A percentile compares a stretch with the other conserved stretches of the same genome.
phyloP scores from a whole-genome alignment of 2,797 vertebrate genomes.

The Sternotherus odoratus region DNA sequence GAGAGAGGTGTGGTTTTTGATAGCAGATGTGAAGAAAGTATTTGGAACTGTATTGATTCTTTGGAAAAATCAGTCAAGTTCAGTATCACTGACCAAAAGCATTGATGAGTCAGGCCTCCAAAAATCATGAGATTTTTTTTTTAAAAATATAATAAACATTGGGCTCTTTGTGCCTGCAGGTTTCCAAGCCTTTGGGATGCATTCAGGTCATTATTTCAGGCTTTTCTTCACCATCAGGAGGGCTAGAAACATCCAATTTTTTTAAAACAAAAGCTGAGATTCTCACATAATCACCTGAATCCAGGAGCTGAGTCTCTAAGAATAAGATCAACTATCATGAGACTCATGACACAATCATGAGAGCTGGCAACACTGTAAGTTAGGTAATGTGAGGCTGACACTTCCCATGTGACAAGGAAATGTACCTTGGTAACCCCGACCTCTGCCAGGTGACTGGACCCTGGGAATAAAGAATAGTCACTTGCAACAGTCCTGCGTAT shows the following conservation, averaged over 20 bases:
- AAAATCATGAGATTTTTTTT: neutral
- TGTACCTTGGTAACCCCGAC: neutral
- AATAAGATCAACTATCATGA: neutral
- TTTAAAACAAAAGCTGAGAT: neutral
- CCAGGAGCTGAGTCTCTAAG: neutral
- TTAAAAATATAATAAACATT: neutral
- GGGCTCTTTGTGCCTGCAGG: neutral
- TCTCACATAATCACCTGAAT: neutral
- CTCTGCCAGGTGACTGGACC: neutral
- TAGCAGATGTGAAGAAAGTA: neutral
- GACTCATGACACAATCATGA: neutral
- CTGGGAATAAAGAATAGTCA: neutral
- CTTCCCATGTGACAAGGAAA: neutral
- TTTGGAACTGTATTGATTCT: conserved; percentile 4
- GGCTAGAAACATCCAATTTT: neutral
- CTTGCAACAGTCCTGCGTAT: neutral
- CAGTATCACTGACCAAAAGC: neutral
- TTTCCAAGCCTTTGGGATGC: neutral
- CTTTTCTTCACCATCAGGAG: neutral
- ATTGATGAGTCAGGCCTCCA: neutral
- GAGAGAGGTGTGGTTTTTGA: conserved; percentile 50
- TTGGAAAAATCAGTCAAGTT: neutral
- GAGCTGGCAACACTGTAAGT: neutral
- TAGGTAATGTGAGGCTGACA: neutral
- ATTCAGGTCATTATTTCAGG: neutral